Evolutionary conservation across 2,113 vertebrate species (phyloP).

Genomic region (Phrynocephalus versicolor): DNA sequence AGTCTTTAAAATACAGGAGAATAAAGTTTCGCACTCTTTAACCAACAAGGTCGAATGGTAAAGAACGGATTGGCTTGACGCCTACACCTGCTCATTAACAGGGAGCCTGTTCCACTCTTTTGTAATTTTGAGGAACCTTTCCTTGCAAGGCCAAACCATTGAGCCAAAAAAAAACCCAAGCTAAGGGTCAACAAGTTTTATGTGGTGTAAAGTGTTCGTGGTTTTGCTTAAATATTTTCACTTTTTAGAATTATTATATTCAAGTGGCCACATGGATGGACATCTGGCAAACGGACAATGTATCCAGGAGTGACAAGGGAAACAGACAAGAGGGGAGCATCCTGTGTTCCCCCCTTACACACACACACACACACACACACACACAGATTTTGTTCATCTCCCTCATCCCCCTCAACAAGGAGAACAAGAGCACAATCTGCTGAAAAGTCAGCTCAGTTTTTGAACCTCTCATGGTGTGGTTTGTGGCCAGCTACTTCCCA

Average conservation of each 20-base stretch:
- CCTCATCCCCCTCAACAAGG: not conserved
- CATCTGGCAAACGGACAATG: not conserved
- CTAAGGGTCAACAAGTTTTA: not conserved
- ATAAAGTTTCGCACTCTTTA: not conserved
- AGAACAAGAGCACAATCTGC: not conserved
- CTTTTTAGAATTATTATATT: slow-evolving; percentile 46
- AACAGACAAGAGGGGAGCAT: not conserved
- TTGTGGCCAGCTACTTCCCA: too few species aligned
- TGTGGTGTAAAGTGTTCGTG: not conserved
- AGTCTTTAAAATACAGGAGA: slow-evolving; percentile 27
- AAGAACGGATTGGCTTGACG: slow-evolving; percentile 37
- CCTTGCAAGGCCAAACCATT: slow-evolving; percentile 53
- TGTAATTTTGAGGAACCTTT: slow-evolving; percentile 53
- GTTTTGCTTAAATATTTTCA: slow-evolving; percentile 70
- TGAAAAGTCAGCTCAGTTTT: too few species aligned
- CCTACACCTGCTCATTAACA: slow-evolving; percentile 36
- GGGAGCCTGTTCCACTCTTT: slow-evolving; percentile 39
- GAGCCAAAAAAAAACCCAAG: not conserved
- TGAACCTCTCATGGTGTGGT: too few species aligned
- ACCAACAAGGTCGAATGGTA: slow-evolving; percentile 49
- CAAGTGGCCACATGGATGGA: slow-evolving; percentile 27
- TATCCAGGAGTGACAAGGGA: not conserved
- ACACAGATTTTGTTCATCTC: too few species aligned
- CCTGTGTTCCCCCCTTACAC: too few species aligned
- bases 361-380: not conserved